phyloP scores from a whole-genome alignment of 2,797 vertebrate genomes.

The Hemibagrus guttatus region DNA sequence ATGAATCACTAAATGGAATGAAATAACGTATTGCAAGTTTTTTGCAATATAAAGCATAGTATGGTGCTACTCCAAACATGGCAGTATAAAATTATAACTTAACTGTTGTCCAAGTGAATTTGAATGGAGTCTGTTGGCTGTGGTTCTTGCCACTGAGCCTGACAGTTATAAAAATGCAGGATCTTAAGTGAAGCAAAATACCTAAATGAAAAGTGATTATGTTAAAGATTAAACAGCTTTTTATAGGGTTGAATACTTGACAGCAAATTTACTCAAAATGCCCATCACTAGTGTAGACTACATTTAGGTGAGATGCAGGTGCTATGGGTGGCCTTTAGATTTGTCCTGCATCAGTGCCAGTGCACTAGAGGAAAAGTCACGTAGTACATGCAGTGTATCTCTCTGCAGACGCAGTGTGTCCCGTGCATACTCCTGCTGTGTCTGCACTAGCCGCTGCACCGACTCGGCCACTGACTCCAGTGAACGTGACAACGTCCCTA shows the following conservation, averaged over 20 bases:
- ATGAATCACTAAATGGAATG: neutral
- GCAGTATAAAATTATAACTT: neutral
- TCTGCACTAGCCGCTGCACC: slow-evolving; percentile 75
- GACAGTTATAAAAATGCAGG: neutral
- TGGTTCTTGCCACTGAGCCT: neutral
- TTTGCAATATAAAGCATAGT: neutral
- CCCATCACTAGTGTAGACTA: slow-evolving; percentile 28
- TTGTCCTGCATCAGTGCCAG: slow-evolving; percentile 75
- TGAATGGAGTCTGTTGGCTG: neutral
- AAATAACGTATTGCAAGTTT: neutral
- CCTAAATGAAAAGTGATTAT: neutral
- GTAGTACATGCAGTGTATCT: slow-evolving; percentile 74
- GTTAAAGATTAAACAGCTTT: neutral
- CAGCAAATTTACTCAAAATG: slow-evolving; percentile 4
- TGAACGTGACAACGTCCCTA: slow-evolving; percentile 73
- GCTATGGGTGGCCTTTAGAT: slow-evolving; percentile 53
- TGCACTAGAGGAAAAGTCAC: slow-evolving; percentile 74
- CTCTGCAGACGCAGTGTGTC: slow-evolving; percentile 76
- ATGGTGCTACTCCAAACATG: neutral
- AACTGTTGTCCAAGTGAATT: neutral
- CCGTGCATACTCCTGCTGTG: slow-evolving; percentile 76
- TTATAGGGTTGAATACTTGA: neutral
- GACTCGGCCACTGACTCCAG: slow-evolving; percentile 75
- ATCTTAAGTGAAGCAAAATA: neutral
- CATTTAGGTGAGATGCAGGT: neutral